Evolutionary conservation across 2,888 invertebrate genomes (phyloP), one percentile per base, ranked within the genome.

Genomic region (Platycnemis pennipes): DNA sequence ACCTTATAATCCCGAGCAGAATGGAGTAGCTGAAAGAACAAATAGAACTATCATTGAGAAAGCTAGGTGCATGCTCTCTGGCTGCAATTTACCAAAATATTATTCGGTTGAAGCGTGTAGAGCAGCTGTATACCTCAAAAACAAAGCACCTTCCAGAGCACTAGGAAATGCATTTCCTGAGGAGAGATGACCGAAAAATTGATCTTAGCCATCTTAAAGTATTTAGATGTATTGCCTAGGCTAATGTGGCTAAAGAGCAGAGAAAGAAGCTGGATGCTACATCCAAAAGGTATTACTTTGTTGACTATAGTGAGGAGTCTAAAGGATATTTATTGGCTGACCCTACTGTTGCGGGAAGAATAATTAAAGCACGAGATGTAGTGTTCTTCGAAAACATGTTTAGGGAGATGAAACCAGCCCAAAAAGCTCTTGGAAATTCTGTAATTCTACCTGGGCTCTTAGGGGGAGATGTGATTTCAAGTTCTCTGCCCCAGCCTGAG

Each of bases 171-270:
- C 95, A 94, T 96, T 96, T 2, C 96, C 96, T 0, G 95, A 95
- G 94, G 96, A 96, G 95, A 37, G 95, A 5, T 86, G 95, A 95
- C 37, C 94, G 95, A 2, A 96, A 96, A 95, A 96, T 96, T 37
- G 95, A 96, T 94, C 56, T 96, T 0, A 94, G 94, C 77, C 95
- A 96, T 42, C 94, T 96, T 42, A 95, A 95, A 88, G 95, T 96
- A 53, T 96, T 97, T 95, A 96, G 96, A 31, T 95, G 95, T 37
- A 94, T 56, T 56, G 56, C 56, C 56, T 56, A 95, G 95, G 95
- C 95, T n/a, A 96, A 96, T 94, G 95, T 96, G 88, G 96, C 96
- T 0, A 96, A 96, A 95, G 95, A 96, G 94, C 96, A 95, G 94
- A 94, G 96, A 77, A 94, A 85, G 86, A 96, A 96, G 95, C 95